Evolutionary conservation across 64 coral and sea anemone species (phyloP), one percentile per base, ranked within the genome.

Genomic region (Montipora capricornis): DNA sequence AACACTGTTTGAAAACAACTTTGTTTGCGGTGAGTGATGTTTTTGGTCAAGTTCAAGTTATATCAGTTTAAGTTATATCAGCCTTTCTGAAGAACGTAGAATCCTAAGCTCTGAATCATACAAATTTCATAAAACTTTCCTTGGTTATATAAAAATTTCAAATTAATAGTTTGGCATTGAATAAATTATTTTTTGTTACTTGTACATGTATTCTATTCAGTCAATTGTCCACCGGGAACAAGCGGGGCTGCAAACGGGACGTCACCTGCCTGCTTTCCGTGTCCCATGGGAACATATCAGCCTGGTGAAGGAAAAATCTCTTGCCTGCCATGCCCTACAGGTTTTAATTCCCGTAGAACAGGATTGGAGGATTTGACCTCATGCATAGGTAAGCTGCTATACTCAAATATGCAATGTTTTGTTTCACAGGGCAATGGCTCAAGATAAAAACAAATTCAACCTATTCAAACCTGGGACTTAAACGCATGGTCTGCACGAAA

Each of bases 151-250:
- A 22, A 16, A 16, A 8, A 9, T 10, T 47, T 19, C 9, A 10
- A 6, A 10, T 10, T 0, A 76, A 16, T 16, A 8, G 1, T 76
- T 22, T 22, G 19, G 19, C 19, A 29, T 9, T 9, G 19, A 6
- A 7, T 10, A 10, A 76, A 76, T 10, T 10, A 12, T 22, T 47
- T 9, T 22, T 29, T 12, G 45, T 9, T 16, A 47, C 0, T 8
- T 76, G 3, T n/a, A 53, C 5, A 12, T 83, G 13, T 75, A 17
- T 68, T 4, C 15, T 60, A 1, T 37, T 37, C 71, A 92, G 90
- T 84, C 4, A 75, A 92, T 37, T 92, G 90, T 62, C 79, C 80
- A 61, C 80, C 80, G 49, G 90, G 90, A 45, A 75, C 90, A n/a
- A 49, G 9, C 62, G 67, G 90, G 14, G 70, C 22, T 17, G 17